Evolutionary conservation across 1,140 invertebrate genomes (phyloP), one percentile per base, ranked within the genome.

Genomic region (Drosophila azteca): DNA sequence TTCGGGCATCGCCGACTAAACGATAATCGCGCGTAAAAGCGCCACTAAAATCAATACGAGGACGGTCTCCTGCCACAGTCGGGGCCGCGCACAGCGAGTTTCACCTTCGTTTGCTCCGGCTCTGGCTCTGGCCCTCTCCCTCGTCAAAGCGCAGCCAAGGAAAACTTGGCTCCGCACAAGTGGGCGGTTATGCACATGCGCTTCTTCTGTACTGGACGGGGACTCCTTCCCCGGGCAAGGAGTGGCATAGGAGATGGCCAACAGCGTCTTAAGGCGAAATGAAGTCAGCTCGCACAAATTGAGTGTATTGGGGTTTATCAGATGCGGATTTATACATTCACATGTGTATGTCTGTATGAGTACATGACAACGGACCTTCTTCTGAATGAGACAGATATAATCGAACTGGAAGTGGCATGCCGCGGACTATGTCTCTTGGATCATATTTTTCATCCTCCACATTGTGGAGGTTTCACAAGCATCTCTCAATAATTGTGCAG

Each of bases 11-110:
- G 75, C 79, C 83, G 83, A 88, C 83, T 87, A 87, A 87, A 87
- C 83, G 83, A 87, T 87, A 87, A 87, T 87, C 83, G 83, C 83
- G 79, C 83, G 84, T 87, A 87, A 87, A 87, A 83, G 83, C 84
- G 79, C 83, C 83, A 87, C 83, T 87, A 87, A 87, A 87, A 87
- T 87, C 83, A 87, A 87, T 87, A 87, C 83, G 50, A 87, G 66
- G 82, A 82, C 82, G 52, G 65, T 74, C 79, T 58, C 44, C 48
- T 39, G 35, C 35, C 35, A 11, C 35, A 48, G 46, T 39, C 54
- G 58, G 58, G 20, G 62, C 46, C 22, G 20, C 11, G 67, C 50
- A 69, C 74, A 67, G 57, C 63, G 73, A 79, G 45, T 85, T 87
- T 82, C 78, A 85, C 83, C 82, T 87, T 82, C 82, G 62, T 59